Evolutionary conservation across 1,140 invertebrate genomes (phyloP), one percentile per base, ranked within the genome.

Genomic region (Wasmannia auropunctata): DNA sequence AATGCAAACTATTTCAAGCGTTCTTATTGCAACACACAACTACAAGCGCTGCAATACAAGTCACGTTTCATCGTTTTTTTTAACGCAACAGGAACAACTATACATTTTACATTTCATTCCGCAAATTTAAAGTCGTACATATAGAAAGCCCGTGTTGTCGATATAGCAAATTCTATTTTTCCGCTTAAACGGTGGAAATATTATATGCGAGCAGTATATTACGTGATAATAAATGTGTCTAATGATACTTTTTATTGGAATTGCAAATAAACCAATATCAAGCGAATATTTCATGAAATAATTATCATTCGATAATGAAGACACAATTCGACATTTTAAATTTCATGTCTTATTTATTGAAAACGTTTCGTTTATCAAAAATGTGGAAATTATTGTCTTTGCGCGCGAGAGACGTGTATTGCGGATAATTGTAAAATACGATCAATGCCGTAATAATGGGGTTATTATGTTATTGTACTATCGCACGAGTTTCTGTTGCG

Each of bases 381-480:
- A 70, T 10, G 22, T 10, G 51, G 6, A 43, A 72, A 14, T 81
- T 58, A 65, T 25, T 40, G 22, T 63, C 22, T 43, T 10, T 3
- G 34, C 16, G 7, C 54, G 75, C 8, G 51, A 40, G 63, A n/a
- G 1, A 81, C n/a, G 37, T 49, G 51, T 67, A 40, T 14, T 19
- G 7, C 25, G 79, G 25, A 58, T 81, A 81, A 81, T 81, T 81
- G 11, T 58, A 10, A 31, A 70, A 51, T 25, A 43, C 37, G 49
- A 72, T 81, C 51, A 58, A 58, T 72, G 16, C 22, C 37, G 65
- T 22, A 83, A 83, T 74, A 83, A 83, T 46, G 37, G 25, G 49
- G 67, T 83, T 83, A 83, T 83, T 83, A 83, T 72, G 79, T 72
- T 74, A 72, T 83, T 83, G 67, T 81, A 43, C 51, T 74, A 46